Base-by-base conservation (phyloP, 2,888 invertebrate genomes). In the Calephelis perditalis region DNA sequence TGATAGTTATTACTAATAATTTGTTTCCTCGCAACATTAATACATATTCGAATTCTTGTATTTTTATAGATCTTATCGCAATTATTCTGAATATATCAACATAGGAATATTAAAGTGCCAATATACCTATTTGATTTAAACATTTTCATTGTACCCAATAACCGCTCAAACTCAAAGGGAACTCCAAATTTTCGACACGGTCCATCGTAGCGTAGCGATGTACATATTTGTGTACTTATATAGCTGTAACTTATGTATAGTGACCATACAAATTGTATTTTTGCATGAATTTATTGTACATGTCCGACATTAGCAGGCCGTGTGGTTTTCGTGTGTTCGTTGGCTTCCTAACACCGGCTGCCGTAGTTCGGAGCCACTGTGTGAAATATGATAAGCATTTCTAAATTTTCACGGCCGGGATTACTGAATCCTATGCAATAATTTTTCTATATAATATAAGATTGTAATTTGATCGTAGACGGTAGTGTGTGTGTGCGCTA, bases 231-330 rank as follows among this genome's bases (percentile, higher is more conserved):
- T 67, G 72, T 74, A 71, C 70, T 67, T 65, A 70, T 65, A 11
- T 52, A 52, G 52, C 35, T 52, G 52, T 52, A 52, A 52, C 72
- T 68, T 73, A 73, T 65, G 56, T 56, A 73, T 75, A 77, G 72
- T 70, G 67, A 68, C 67, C 70, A 73, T 71, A 73, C 73, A 73
- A 73, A 76, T 70, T 71, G 75, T 79, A 78, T 78, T 78, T 79
- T 78, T 78, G 77, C 78, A 79, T 79, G 76, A 76, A 60, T 67
- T 75, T 72, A 72, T 69, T 71, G 65, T 71, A 66, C 63, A 65
- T 64, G 68, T 65, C 52, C 63, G 57, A 63, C 60, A 63, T 65
- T 69, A 70, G 68, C 62, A 59, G 55, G 63, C 61, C 63, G 65
- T 71, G 71, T 70, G 72, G 68, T 72, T 73, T 71, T 70, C 72